A percentile compares a stretch with the other conserved stretches of the same genome.
Evolutionary conservation across 2,888 invertebrate genomes (phyloP).

Genomic region (Adelognathus sp.): DNA sequence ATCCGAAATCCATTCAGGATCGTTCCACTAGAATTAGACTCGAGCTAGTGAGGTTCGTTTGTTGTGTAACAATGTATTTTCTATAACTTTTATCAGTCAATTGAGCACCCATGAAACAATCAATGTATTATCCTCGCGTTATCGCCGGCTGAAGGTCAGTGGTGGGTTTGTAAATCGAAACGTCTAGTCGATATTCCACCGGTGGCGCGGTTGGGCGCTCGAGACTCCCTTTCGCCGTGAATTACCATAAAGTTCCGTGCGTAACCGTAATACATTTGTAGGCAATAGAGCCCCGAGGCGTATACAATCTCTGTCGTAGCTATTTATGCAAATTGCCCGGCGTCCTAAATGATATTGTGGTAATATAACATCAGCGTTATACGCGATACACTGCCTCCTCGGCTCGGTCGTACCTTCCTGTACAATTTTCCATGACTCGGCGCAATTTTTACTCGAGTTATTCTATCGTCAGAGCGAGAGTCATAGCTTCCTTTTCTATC

Average conservation of each 20-base stretch:
- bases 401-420: conserved; percentile 16
- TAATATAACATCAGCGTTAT: not conserved
- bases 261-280: conserved; percentile 64
- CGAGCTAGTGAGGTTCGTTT: not conserved
- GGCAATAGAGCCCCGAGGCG: conserved; percentile 45
- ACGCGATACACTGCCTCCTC: not conserved
- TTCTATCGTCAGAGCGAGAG: not conserved
- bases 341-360: conserved; percentile 30
- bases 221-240: not conserved
- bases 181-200: conserved; percentile 1
- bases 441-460: not conserved
- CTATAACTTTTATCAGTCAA: not conserved
- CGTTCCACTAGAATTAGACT: not conserved
- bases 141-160: not conserved
- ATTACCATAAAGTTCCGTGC: conserved; percentile 70
- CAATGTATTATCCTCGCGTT: not conserved
- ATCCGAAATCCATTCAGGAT: not conserved
- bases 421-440: conserved; percentile 1
- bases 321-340: conserved; percentile 71
- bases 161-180: not conserved
- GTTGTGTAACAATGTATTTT: not conserved
- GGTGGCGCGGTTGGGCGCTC: not conserved
- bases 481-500: not conserved
- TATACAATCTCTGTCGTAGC: conserved; percentile 57
- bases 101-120: not conserved